These are phyloP conservation scores for Clarias macrocephalus DNA, from an alignment of 2,113 vertebrate genomes.

Conservation along the genomic window DNA sequence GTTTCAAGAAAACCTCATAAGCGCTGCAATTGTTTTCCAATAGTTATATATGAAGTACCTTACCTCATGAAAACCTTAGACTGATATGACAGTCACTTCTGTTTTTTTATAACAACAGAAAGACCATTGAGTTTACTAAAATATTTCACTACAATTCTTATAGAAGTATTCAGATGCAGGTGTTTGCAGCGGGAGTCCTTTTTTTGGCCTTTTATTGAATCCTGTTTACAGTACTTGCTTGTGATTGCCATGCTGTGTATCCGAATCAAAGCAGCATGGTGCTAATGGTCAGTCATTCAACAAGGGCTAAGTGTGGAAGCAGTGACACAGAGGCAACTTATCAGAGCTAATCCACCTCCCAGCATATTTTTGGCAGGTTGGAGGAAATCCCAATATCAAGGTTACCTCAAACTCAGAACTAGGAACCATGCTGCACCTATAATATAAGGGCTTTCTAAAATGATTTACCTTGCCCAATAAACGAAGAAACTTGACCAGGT, in stretches of 20 bases:
- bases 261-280: constrained; percentile 60
- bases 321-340: constrained; percentile 16
- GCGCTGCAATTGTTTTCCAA: not conserved
- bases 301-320: constrained; percentile 40
- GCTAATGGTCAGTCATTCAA: constrained; percentile 57
- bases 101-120: constrained; percentile 1
- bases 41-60: not conserved
- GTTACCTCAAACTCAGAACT: too few relatives aligned
- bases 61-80: constrained; percentile 5
- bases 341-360: too few relatives aligned
- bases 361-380: too few relatives aligned
- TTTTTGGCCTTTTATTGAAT: constrained; percentile 49
- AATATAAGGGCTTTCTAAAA: too few relatives aligned
- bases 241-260: constrained; percentile 19
- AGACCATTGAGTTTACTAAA: not conserved
- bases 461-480: too few relatives aligned
- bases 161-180: not conserved
- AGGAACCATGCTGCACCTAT: too few relatives aligned
- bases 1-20: not conserved
- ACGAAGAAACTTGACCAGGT: too few relatives aligned
- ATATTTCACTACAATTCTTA: not conserved
- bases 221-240: not conserved
- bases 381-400: too few relatives aligned
- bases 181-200: constrained; percentile 43
- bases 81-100: not conserved